These are phyloP conservation scores for Mus caroli DNA, from an alignment of 2,797 vertebrate genomes.

Conservation along the genomic window DNA sequence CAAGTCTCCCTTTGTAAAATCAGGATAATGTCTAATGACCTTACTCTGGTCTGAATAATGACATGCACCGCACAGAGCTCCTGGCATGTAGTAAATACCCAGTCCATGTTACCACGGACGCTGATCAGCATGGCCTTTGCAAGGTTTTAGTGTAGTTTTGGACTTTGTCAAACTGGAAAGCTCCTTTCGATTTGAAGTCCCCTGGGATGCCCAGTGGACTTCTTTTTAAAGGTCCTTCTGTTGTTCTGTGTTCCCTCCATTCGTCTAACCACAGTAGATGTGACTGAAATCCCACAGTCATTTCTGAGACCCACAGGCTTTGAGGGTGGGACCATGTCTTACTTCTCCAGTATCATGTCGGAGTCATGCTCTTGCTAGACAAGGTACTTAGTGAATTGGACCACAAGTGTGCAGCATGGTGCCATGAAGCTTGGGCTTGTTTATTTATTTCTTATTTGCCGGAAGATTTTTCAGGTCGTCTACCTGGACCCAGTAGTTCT, in stretches of 20 bases:
- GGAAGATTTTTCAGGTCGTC: neutral
- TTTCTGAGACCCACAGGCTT: neutral
- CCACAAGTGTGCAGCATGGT: neutral
- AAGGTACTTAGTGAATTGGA: neutral
- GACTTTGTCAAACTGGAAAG: constrained; percentile 20
- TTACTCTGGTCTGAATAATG: constrained; percentile 2
- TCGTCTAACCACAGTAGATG: constrained; percentile 10
- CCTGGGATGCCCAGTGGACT: neutral
- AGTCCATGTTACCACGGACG: neutral
- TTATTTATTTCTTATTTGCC: neutral
- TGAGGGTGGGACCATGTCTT: neutral
- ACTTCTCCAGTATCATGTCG: neutral
- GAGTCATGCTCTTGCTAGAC: neutral
- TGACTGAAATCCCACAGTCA: neutral
- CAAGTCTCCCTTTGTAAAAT: constrained; percentile 21
- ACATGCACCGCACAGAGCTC: neutral
- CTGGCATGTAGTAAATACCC: neutral
- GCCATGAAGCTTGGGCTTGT: neutral
- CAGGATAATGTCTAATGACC: neutral
- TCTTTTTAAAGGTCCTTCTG: neutral
- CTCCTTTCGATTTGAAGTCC: constrained; percentile 6
- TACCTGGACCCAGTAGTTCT: neutral
- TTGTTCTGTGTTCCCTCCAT: neutral
- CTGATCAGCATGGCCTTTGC: neutral
- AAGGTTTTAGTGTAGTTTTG: constrained; percentile 34